These are phyloP conservation scores for Listronotus bonariensis DNA, from an alignment of 1,140 invertebrate genomes.

Conservation along the genomic window DNA sequence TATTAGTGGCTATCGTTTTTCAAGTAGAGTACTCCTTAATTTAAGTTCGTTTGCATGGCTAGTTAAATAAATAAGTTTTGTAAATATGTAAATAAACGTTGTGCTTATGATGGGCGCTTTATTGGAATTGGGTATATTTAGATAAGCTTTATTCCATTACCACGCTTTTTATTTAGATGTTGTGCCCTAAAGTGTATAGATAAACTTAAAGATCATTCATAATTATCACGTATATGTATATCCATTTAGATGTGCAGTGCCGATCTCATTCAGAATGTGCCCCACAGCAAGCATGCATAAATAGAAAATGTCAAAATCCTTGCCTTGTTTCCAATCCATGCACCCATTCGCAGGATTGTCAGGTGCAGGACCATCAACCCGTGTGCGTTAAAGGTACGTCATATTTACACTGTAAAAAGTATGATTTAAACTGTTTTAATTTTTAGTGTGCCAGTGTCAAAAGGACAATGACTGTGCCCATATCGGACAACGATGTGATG, in stretches of 20 bases:
- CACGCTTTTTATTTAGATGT: not conserved
- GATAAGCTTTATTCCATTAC: constrained; percentile 3
- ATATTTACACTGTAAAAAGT: constrained; percentile 1
- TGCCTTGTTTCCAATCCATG: constrained; percentile 66
- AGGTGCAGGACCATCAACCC: constrained; percentile 76
- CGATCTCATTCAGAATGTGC: constrained; percentile 72
- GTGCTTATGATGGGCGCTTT: constrained; percentile 3
- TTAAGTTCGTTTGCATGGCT: not conserved
- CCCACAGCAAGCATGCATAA: constrained; percentile 74
- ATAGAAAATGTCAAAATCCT: constrained; percentile 75
- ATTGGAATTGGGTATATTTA: constrained; percentile 7
- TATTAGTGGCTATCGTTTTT: not conserved
- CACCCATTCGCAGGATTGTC: constrained; percentile 68
- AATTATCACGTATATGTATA: constrained; percentile 29
- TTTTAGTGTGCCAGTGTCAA: constrained; percentile 70
- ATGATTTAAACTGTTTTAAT: constrained; percentile 19
- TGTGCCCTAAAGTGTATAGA: not conserved
- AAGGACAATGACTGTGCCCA: constrained; percentile 64
- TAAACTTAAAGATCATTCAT: constrained; percentile 3
- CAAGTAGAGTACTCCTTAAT: constrained; percentile 5
- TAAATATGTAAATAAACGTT: constrained; percentile 32
- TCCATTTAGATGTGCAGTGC: constrained; percentile 69
- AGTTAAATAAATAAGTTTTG: constrained; percentile 8
- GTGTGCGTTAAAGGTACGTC: constrained; percentile 74
- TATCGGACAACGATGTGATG: constrained; percentile 64